Evolutionary conservation across 2,113 vertebrate species (phyloP).

Genomic region (Neodon shergylaensis): DNA sequence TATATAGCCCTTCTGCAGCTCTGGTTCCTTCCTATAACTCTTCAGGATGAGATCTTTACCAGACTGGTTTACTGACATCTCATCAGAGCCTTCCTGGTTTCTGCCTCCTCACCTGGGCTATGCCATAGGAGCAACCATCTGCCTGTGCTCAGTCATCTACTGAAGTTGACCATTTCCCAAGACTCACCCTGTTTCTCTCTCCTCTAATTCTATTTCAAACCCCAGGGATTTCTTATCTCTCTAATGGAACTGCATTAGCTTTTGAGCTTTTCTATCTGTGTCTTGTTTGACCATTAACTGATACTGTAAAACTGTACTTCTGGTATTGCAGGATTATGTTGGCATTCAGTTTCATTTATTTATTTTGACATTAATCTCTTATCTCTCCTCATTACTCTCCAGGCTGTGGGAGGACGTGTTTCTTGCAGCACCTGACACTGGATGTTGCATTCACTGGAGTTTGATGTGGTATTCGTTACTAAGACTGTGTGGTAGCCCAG

Average conservation of each 20-base stretch:
- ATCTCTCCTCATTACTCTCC: not conserved
- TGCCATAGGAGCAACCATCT: not conserved
- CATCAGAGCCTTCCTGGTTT: not conserved
- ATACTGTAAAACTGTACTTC: not conserved
- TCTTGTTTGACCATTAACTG: not conserved
- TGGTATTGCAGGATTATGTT: not conserved
- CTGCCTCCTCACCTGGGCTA: not conserved
- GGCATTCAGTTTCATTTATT: not conserved
- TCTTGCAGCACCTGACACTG: not conserved
- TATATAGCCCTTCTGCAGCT: not conserved
- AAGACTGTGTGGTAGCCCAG: not conserved
- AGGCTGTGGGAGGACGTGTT: not conserved
- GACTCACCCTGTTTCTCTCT: not conserved
- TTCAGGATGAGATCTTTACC: not conserved
- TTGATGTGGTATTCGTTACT: not conserved
- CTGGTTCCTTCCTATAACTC: not conserved
- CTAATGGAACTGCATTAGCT: not conserved
- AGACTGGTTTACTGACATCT: slow-evolving; percentile 8
- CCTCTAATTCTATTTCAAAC: slow-evolving; percentile 2
- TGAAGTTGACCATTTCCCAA: not conserved
- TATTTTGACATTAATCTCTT: not conserved
- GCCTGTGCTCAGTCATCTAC: not conserved
- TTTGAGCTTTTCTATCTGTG: not conserved
- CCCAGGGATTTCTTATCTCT: not conserved
- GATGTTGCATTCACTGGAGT: no score